Evolutionary conservation across 2,113 vertebrate genomes (phyloP).

Genomic region (Petrocephalus zakoni): DNA sequence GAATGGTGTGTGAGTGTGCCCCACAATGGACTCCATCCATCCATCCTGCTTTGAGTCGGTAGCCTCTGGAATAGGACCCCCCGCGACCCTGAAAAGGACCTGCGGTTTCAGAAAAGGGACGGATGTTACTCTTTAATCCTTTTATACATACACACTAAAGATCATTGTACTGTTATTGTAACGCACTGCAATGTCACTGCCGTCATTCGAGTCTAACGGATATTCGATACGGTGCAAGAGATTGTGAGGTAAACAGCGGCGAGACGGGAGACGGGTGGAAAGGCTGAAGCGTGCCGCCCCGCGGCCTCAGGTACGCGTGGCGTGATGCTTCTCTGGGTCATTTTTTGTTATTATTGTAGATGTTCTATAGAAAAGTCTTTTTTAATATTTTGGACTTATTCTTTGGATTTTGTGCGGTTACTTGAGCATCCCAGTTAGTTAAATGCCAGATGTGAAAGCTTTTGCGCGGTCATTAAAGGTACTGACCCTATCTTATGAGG

Average conservation of each 20-base stretch:
- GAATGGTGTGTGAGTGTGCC: no score
- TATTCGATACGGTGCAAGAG: not conserved
- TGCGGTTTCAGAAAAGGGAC: no score
- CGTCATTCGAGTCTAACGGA: not conserved
- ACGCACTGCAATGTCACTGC: not conserved
- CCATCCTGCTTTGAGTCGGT: no score
- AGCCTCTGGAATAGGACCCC: no score
- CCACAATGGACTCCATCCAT: no score
- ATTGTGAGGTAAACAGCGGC: not conserved
- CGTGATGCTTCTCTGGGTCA: not conserved
- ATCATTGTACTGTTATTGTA: not conserved
- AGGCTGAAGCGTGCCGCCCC: not conserved
- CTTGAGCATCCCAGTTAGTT: not conserved
- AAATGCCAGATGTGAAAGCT: not conserved
- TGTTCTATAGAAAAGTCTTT: not conserved
- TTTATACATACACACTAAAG: not conserved
- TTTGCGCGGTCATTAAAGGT: not conserved
- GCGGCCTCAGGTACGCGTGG: not conserved
- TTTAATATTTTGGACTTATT: not conserved
- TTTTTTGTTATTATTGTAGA: not conserved
- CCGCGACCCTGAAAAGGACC: no score
- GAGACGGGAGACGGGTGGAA: not conserved
- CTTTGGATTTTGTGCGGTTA: not conserved
- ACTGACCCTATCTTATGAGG: not conserved
- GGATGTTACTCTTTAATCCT: not conserved